These are phyloP conservation scores for Agonopterix arenella DNA, from an alignment of 2,888 invertebrate species.

Conservation along the genomic window DNA sequence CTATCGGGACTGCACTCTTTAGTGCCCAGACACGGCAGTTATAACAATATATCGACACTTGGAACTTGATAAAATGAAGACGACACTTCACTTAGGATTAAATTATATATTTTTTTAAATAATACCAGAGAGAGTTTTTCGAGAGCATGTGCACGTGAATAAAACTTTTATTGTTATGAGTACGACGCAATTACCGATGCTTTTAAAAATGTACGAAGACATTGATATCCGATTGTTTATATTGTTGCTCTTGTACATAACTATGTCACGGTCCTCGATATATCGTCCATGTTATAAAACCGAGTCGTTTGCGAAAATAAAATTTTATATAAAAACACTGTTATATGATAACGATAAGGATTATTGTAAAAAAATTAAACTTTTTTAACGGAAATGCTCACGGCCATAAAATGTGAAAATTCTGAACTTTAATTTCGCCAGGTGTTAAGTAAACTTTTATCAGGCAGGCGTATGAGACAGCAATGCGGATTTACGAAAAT, in stretches of 20 bases:
- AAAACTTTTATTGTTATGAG: constrained; percentile 60
- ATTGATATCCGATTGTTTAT: constrained; percentile 50
- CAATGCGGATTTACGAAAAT: too few relatives aligned
- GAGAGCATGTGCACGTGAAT: constrained; percentile 48
- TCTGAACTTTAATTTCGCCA: too few relatives aligned
- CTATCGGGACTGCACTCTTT: constrained; percentile 68
- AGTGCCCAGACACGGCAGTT: constrained; percentile 63
- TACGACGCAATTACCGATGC: constrained; percentile 43
- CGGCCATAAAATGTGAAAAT: neutral
- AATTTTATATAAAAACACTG: too few relatives aligned
- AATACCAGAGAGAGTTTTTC: constrained; percentile 20
- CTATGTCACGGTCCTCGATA: constrained; percentile 38
- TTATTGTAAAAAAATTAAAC: neutral
- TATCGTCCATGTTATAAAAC: constrained; percentile 21
- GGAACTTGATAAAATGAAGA: constrained; percentile 71
- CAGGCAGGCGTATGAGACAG: too few relatives aligned
- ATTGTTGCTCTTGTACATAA: constrained; percentile 46
- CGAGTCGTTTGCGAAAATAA: too few relatives aligned
- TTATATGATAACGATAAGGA: too few relatives aligned
- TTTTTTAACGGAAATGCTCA: neutral
- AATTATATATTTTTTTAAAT: constrained; percentile 61
- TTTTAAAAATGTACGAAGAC: constrained; percentile 41
- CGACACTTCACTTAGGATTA: constrained; percentile 70
- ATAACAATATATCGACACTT: constrained; percentile 73
- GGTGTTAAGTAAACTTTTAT: too few relatives aligned